phyloP scores from a whole-genome alignment of 2,888 invertebrate species.

The Eurois occulta region DNA sequence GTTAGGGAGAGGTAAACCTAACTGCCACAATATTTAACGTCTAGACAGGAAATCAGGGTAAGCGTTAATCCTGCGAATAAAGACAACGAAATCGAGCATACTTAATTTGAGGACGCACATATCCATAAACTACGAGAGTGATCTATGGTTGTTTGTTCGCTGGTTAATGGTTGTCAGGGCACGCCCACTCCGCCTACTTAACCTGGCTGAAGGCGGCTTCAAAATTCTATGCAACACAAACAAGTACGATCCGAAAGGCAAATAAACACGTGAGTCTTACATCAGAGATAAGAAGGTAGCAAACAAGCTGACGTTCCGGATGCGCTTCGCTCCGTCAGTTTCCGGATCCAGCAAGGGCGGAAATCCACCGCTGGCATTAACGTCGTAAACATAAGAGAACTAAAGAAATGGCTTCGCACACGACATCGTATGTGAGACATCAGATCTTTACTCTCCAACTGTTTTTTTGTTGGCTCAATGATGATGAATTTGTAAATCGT shows the following conservation, averaged over 20 bases:
- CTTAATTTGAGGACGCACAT: constrained; percentile 37
- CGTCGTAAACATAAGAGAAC: constrained; percentile 73
- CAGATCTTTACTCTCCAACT: constrained; percentile 66
- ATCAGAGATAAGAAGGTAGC: constrained; percentile 77
- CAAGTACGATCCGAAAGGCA: constrained; percentile 71
- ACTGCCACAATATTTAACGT: constrained; percentile 34
- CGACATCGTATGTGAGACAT: constrained; percentile 68
- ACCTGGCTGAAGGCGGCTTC: constrained; percentile 40
- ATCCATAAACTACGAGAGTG: constrained; percentile 37
- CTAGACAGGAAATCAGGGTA: constrained; percentile 52
- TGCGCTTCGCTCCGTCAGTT: constrained; percentile 77
- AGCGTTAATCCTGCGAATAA: constrained; percentile 32
- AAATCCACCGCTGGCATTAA: constrained; percentile 77
- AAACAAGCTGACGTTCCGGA: constrained; percentile 84
- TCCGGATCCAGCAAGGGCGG: constrained; percentile 76
- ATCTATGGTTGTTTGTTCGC: constrained; percentile 38
- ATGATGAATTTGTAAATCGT: constrained; percentile 60
- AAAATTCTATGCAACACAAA: constrained; percentile 60
- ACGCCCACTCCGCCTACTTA: constrained; percentile 32
- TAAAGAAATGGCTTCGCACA: constrained; percentile 71
- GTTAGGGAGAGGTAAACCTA: constrained; percentile 44
- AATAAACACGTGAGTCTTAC: constrained; percentile 74
- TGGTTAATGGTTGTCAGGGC: constrained; percentile 19
- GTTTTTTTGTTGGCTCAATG: constrained; percentile 65
- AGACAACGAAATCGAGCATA: constrained; percentile 35